Evolutionary conservation across 2,113 vertebrate species (phyloP).

Genomic region (Lethenteron reissneri): DNA sequence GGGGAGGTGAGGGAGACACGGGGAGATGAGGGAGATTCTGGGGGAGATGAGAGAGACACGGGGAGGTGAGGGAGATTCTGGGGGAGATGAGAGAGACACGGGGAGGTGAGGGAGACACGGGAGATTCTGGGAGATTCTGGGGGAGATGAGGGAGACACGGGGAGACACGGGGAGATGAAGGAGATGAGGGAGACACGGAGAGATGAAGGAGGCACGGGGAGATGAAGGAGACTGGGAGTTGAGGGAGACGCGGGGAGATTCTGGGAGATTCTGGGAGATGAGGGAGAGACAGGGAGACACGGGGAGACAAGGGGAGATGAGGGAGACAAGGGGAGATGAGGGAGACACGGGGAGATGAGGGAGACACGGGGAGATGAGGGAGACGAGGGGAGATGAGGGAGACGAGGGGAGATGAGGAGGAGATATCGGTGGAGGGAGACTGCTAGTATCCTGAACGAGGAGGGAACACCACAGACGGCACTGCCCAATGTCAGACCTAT

Average conservation of each 20-base stretch:
- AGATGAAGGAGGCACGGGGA: neutral
- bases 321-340: neutral
- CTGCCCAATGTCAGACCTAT: no score
- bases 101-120: neutral
- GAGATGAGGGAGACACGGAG: neutral
- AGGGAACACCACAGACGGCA: neutral
- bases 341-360: neutral
- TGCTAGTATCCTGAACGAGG: neutral
- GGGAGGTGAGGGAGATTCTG: neutral
- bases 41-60: no score
- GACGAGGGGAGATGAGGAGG: neutral
- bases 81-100: neutral
- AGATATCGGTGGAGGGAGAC: neutral
- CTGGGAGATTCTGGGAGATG: neutral
- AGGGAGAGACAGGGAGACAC: neutral
- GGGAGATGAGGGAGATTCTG: no score
- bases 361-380: neutral
- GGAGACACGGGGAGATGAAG: neutral
- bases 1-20: no score
- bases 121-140: neutral
- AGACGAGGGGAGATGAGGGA: neutral
- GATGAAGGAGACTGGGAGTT: neutral
- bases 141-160: neutral
- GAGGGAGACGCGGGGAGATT: neutral
- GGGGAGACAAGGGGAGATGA: neutral